Conservation (phyloP, 2,797 vertebrate species). For the Anguilla marmorata region DNA sequence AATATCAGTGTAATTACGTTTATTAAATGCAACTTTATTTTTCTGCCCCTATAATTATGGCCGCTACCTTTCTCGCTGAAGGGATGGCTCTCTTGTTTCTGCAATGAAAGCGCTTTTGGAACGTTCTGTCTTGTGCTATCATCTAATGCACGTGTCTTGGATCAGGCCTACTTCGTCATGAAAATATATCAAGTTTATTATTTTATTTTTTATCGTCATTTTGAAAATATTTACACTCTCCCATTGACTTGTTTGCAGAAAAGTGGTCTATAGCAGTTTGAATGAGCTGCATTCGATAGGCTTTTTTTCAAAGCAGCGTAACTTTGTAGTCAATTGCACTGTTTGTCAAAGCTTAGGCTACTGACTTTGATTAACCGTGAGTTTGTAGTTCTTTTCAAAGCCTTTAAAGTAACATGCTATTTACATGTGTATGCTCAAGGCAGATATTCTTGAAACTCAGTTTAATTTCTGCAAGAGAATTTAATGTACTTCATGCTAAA, state of each 20-base stretch:
- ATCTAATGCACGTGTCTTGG: background rate
- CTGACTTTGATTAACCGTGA: slow-evolving; percentile 1
- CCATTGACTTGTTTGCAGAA: background rate
- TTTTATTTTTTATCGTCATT: background rate
- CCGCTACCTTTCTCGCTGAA: background rate
- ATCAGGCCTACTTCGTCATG: background rate
- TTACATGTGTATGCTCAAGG: background rate
- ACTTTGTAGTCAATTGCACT: background rate
- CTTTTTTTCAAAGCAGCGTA: background rate
- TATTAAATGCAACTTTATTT: background rate
- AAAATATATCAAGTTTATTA: background rate
- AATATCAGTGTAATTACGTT: background rate
- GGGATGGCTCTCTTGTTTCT: background rate
- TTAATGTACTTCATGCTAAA: background rate
- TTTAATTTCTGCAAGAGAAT: background rate
- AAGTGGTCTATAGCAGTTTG: background rate
- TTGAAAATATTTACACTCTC: background rate
- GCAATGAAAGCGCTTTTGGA: background rate
- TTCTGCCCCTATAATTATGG: background rate
- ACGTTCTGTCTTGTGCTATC: background rate
- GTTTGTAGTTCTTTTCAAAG: background rate
- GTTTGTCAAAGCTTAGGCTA: background rate
- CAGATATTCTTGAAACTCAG: background rate
- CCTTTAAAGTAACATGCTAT: background rate
- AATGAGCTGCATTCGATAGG: background rate